phyloP scores from a whole-genome alignment of 2,797 vertebrate species.

The Apogon hyalosoma region DNA sequence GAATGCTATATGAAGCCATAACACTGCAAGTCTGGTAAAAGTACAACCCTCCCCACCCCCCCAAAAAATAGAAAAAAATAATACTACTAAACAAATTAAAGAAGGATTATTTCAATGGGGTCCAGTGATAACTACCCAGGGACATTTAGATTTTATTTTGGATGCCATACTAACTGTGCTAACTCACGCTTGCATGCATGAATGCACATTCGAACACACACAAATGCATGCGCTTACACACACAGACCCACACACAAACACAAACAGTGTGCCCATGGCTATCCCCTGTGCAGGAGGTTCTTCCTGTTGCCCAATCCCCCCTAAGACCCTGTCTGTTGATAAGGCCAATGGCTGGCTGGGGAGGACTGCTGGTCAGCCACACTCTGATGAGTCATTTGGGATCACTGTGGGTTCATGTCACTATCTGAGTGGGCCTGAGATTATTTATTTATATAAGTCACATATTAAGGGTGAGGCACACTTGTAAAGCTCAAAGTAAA shows the following conservation, averaged over 20 bases:
- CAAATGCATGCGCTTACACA: not conserved
- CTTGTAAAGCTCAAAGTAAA: not conserved
- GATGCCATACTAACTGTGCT: conserved; percentile 13
- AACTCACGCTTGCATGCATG: conserved; percentile 32
- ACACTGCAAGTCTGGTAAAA: not conserved
- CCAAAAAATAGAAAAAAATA: too few relatives aligned
- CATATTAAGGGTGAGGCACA: not conserved
- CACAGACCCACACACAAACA: conserved; percentile 23
- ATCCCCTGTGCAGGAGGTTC: conserved; percentile 44
- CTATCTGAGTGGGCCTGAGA: conserved; percentile 21
- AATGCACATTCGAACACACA: conserved; percentile 36
- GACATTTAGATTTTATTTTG: conserved; percentile 12
- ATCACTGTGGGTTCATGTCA: conserved; percentile 42
- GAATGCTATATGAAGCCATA: conserved; percentile 11
- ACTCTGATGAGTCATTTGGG: conserved; percentile 60
- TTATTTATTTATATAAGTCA: conserved; percentile 8
- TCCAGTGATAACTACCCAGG: conserved; percentile 1
- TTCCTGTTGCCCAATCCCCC: conserved; percentile 80
- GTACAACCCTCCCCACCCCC: too few relatives aligned
- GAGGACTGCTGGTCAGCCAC: conserved; percentile 53
- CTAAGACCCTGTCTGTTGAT: conserved; percentile 78
- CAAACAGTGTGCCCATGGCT: conserved; percentile 43
- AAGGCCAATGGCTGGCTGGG: conserved; percentile 57
- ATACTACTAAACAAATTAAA: not conserved
- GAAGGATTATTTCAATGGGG: conserved; percentile 1